Conservation (phyloP, 2,888 invertebrate species). For the Pristionchus exspectatus region DNA sequence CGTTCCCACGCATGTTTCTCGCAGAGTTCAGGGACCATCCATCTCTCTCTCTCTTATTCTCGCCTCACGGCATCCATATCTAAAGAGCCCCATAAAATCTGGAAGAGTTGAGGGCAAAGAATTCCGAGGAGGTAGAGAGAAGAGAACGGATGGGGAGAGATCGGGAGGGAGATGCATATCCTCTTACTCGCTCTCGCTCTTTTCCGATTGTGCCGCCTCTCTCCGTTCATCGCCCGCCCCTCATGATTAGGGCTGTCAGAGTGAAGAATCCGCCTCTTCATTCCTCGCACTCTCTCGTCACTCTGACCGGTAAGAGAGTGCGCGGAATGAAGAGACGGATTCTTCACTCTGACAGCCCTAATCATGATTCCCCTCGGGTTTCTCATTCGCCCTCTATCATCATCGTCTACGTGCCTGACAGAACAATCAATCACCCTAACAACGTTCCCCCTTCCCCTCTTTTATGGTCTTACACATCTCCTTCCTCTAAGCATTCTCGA, state of each 20-base stretch:
- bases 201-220: neutral
- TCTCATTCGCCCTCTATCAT: neutral
- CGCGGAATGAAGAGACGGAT: too few relatives aligned
- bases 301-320: neutral
- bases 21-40: neutral
- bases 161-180: conserved; percentile 29
- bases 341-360: too few relatives aligned
- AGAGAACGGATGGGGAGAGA: neutral
- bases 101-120: neutral
- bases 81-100: neutral
- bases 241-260: too few relatives aligned
- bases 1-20: neutral
- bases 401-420: neutral
- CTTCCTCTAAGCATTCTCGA: neutral
- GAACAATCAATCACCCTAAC: conserved; percentile 1
- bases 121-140: neutral
- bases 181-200: conserved; percentile 4
- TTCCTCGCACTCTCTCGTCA: neutral
- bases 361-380: too few relatives aligned
- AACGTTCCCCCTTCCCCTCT: neutral
- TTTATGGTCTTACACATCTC: conserved; percentile 13
- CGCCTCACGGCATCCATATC: neutral
- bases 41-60: neutral
- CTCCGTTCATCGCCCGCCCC: neutral
- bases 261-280: neutral